phyloP scores from a whole-genome alignment of 2,113 vertebrate genomes.

The Larimichthys polyactis region DNA sequence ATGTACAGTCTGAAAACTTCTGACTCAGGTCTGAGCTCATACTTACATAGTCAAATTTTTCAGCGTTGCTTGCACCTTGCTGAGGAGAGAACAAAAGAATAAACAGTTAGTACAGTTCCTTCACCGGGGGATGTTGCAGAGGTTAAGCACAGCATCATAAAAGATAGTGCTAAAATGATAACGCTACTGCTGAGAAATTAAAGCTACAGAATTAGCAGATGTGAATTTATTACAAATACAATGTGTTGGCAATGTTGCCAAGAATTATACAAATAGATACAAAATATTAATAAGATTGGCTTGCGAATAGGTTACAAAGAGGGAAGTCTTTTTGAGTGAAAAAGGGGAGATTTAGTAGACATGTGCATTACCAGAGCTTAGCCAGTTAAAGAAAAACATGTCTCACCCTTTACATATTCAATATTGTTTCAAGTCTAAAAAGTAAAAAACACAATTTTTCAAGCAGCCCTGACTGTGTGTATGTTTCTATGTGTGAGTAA shows the following conservation, averaged over 20 bases:
- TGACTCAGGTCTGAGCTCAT: neutral
- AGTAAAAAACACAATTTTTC: neutral
- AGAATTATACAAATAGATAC: slow-evolving; percentile 28
- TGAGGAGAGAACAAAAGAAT: slow-evolving; percentile 73
- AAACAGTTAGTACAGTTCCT: slow-evolving; percentile 23
- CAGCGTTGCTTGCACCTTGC: slow-evolving; percentile 96
- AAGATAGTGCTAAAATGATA: slow-evolving; percentile 35
- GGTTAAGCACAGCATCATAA: slow-evolving; percentile 45
- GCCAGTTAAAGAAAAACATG: slow-evolving; percentile 39
- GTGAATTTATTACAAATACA: slow-evolving; percentile 33
- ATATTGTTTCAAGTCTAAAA: neutral
- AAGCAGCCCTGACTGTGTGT: slow-evolving; percentile 11
- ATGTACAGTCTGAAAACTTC: neutral
- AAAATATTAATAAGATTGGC: slow-evolving; percentile 50
- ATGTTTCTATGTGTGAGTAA: slow-evolving; percentile 2
- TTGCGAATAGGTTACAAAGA: slow-evolving; percentile 48
- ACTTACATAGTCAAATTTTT: slow-evolving; percentile 99
- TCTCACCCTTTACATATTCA: slow-evolving; percentile 4
- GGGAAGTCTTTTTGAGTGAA: slow-evolving; percentile 47
- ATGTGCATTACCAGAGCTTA: slow-evolving; percentile 46
- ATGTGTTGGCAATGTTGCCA: neutral
- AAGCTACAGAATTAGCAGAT: slow-evolving; percentile 58
- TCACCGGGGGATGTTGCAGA: slow-evolving; percentile 12
- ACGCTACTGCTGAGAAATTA: slow-evolving; percentile 51
- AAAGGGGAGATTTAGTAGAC: slow-evolving; percentile 52